Evolutionary conservation across 2,113 vertebrate species (phyloP).

Genomic region (Chitala chitala): DNA sequence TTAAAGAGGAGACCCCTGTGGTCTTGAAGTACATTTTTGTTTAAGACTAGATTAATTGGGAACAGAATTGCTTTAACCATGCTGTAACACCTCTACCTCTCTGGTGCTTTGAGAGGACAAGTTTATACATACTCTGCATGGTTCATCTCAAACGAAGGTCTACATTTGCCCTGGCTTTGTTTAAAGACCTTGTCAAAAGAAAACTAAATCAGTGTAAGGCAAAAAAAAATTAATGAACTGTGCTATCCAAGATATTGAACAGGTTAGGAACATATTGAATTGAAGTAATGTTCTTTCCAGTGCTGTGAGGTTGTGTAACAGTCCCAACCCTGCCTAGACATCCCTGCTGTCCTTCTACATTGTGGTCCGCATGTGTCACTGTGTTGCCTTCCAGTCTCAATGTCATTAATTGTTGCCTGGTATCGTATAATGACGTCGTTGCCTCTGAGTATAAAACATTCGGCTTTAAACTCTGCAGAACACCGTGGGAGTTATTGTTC

Average conservation of each 20-base stretch:
- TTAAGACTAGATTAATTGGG: not conserved
- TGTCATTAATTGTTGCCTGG: too few species aligned
- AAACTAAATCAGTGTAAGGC: not conserved
- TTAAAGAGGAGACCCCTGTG: not conserved
- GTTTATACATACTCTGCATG: not conserved
- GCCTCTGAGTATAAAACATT: not conserved
- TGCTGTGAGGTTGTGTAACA: not conserved
- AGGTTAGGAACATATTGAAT: not conserved
- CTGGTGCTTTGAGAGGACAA: not conserved
- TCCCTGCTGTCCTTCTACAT: not conserved
- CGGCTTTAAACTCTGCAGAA: not conserved
- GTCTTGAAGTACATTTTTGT: not conserved
- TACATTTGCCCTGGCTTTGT: not conserved
- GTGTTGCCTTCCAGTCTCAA: too few species aligned
- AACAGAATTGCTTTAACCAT: slow-evolving; percentile 18
- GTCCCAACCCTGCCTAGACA: not conserved
- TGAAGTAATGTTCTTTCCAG: not conserved
- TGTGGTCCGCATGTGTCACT: not conserved
- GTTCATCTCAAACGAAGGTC: not conserved
- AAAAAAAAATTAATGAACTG: slow-evolving; percentile 2
- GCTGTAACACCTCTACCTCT: slow-evolving; percentile 9
- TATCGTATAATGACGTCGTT: too few species aligned
- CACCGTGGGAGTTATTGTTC: not conserved
- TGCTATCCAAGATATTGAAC: slow-evolving; percentile 1
- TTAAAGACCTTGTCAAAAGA: not conserved